A percentile compares a stretch with the other conserved stretches of the same genome.
Conservation (phyloP, 2,113 vertebrate genomes). For the Pluvialis apricaria region DNA sequence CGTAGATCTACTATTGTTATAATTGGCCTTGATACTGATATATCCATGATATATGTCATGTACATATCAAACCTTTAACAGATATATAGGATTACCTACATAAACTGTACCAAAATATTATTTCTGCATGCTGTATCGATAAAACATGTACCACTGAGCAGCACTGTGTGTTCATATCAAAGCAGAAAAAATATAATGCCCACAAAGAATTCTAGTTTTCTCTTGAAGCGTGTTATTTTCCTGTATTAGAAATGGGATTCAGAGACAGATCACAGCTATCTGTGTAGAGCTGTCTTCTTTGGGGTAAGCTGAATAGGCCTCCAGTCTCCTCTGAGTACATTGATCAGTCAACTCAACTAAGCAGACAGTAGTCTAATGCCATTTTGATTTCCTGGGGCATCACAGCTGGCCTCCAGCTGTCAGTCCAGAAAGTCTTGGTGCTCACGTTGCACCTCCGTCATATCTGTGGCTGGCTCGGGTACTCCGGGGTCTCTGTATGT, state of each 20-base stretch:
- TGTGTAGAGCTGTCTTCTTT: background rate
- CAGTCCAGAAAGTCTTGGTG: background rate
- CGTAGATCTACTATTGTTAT: background rate
- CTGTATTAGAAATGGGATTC: background rate
- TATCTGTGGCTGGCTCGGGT: background rate
- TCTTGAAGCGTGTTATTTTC: background rate
- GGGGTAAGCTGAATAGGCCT: background rate
- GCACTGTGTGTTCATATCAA: background rate
- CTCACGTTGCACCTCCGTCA: fast-evolving
- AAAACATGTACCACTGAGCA: background rate
- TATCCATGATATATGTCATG: background rate
- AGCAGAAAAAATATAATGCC: background rate
- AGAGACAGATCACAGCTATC: background rate
- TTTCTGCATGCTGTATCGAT: background rate
- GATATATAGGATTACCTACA: background rate
- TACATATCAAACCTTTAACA: background rate
- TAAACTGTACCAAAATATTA: background rate
- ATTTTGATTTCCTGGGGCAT: background rate
- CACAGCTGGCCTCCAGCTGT: background rate
- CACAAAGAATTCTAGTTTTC: background rate
- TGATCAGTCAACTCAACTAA: background rate
- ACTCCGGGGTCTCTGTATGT: background rate
- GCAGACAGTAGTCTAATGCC: background rate
- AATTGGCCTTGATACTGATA: background rate
- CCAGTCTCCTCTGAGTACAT: background rate